Evolutionary conservation across 2,888 invertebrate species (phyloP).

Genomic region (Masnerella sp.): DNA sequence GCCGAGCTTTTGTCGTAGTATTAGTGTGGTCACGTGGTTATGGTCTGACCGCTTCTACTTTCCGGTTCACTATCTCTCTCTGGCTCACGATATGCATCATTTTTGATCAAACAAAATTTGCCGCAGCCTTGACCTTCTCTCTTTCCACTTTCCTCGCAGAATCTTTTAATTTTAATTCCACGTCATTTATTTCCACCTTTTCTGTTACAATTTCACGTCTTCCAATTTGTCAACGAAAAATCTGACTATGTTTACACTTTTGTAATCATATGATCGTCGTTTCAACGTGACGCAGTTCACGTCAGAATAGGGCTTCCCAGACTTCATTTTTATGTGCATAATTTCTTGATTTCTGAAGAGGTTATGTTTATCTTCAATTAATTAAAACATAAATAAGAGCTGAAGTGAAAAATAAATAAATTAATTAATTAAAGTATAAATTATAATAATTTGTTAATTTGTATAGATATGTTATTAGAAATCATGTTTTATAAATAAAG

Average conservation of each 20-base stretch:
- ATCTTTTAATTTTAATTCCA: no score
- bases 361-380: not conserved
- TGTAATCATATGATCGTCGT: constrained; percentile 10
- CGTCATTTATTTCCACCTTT: not conserved
- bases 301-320: not conserved
- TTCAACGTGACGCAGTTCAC: constrained; percentile 9
- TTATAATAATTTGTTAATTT: no score
- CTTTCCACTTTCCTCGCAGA: constrained; percentile 5
- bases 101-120: constrained; percentile 37
- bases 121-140: constrained; percentile 37
- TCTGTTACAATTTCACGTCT: not conserved
- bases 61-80: constrained; percentile 50
- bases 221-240: not conserved
- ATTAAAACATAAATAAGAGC: no score
- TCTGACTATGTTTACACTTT: not conserved
- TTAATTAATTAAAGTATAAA: no score
- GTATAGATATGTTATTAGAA: no score
- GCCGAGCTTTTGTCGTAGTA: not conserved
- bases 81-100: constrained; percentile 18
- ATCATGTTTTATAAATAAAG: no score
- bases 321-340: not conserved
- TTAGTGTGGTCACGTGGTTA: constrained; percentile 50
- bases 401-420: no score
- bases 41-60: constrained; percentile 53
- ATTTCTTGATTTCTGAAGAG: not conserved